A percentile compares a stretch with the other conserved stretches of the same genome.
phyloP scores from a whole-genome alignment of 2,113 vertebrate species.

The Mesoclemmys tuberculata region DNA sequence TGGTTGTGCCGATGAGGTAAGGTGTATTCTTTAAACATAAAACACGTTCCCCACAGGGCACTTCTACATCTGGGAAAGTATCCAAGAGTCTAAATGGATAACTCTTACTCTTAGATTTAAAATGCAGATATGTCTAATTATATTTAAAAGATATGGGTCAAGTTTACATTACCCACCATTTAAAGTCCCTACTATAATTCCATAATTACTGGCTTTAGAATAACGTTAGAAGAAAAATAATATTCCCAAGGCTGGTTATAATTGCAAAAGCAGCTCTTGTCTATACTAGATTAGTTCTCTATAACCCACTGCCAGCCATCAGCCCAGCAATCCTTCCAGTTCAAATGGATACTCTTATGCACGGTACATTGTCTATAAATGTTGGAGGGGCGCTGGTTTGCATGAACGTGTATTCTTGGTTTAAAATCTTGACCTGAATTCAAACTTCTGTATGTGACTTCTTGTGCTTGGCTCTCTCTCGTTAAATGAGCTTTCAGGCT shows the following conservation, averaged over 20 bases:
- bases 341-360: not conserved
- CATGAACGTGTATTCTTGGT: not conserved
- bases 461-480: not conserved
- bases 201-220: not conserved
- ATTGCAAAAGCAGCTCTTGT: not conserved
- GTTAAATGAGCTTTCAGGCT: not conserved
- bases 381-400: not conserved
- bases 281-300: not conserved
- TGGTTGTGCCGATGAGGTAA: not conserved
- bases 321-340: not conserved
- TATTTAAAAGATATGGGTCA: not conserved
- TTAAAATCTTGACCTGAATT: not conserved
- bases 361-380: not conserved
- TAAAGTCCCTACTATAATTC: not conserved
- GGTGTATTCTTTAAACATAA: not conserved
- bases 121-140: not conserved
- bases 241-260: not conserved
- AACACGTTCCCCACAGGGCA: not conserved
- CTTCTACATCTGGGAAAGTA: not conserved
- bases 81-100: not conserved
- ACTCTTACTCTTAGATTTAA: not conserved
- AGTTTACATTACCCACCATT: not conserved
- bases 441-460: not conserved
- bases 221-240: constrained; percentile 1
- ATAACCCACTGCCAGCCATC: not conserved